Base-by-base conservation (phyloP, 2,888 invertebrate genomes). In the Lymantria monacha region DNA sequence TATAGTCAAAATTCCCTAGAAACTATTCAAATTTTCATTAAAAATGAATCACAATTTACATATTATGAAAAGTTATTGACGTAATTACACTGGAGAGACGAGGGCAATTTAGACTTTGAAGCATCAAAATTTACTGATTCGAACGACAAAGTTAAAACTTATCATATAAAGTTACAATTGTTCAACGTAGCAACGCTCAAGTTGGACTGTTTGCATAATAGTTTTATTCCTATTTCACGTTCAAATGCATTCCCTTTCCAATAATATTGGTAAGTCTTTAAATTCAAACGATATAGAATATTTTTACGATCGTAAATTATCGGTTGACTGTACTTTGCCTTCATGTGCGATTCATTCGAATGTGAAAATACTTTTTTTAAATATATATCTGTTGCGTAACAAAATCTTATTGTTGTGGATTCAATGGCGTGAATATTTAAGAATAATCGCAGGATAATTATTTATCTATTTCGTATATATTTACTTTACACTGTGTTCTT, bases 141-240 rank as follows among this genome's bases (percentile, higher is more conserved):
- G 53, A 68, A 55, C 51, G 58, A 56, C 63, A 49, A 22, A 72
- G 68, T 70, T 67, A 51, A 59, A 81, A 83, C 66, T 82, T 79
- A 59, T 65, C 63, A 65, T 72, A 78, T 83, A 81, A 83, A 85
- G 72, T 72, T 73, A 69, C 70, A 73, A 70, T 69, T 68, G 69
- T 69, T 76, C 76, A 76, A 83, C 74, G 81, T 76, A 79, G 72
- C 66, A 67, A 71, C 71, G 73, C 51, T 68, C 71, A 71, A 82
- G 69, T 83, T 76, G 57, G 61, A 76, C 72, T 66, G 79, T 85
- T 85, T 80, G 78, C 81, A 83, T 86, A 84, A 88, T 82, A 79
- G 83, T 85, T 84, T 81, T 85, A 85, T 83, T 80, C 74, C 72
- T 74, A 77, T 81, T 81, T 76, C 76, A 80, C 76, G 74, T 81